These are phyloP conservation scores for Melanotaenia trifasciata DNA, from an alignment of 2,797 vertebrate species.

Conservation along the genomic window DNA sequence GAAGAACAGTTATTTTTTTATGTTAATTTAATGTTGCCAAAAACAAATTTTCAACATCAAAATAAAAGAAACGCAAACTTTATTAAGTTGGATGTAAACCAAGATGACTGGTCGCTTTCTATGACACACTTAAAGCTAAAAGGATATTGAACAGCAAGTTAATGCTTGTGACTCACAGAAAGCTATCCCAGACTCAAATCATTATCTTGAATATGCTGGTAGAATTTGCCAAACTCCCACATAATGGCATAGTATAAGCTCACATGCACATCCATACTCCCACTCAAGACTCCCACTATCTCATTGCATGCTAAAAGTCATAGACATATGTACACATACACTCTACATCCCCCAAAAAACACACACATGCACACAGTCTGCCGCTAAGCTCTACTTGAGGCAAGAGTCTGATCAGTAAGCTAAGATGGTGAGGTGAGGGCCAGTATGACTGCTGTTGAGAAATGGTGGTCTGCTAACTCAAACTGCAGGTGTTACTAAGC, in stretches of 20 bases:
- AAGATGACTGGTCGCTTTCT: conserved; percentile 16
- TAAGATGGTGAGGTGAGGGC: conserved; percentile 60
- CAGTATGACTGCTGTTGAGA: conserved; percentile 69
- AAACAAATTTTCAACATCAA: not conserved
- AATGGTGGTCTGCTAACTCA: conserved; percentile 74
- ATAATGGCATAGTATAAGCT: conserved; percentile 72
- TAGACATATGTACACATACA: conserved; percentile 53
- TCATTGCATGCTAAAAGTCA: conserved; percentile 54
- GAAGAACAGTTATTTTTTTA: not conserved
- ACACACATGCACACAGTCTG: conserved; percentile 35
- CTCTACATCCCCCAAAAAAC: conserved; percentile 8
- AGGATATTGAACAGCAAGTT: conserved; percentile 14
- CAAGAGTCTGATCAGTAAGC: conserved; percentile 72
- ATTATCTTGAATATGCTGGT: conserved; percentile 72
- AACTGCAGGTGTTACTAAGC: conserved; percentile 87
- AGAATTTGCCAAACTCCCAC: conserved; percentile 77
- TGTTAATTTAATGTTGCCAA: not conserved
- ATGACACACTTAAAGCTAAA: conserved; percentile 24
- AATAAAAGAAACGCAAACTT: conserved; percentile 1
- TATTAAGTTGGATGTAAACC: not conserved
- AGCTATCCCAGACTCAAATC: conserved; percentile 74
- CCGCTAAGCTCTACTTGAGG: conserved; percentile 71
- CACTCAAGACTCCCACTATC: conserved; percentile 71
- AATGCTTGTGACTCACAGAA: conserved; percentile 69
- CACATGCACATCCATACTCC: conserved; percentile 75